Base-by-base conservation (phyloP, 2,113 vertebrate species). In the Cyphomyrus plagiostoma region DNA sequence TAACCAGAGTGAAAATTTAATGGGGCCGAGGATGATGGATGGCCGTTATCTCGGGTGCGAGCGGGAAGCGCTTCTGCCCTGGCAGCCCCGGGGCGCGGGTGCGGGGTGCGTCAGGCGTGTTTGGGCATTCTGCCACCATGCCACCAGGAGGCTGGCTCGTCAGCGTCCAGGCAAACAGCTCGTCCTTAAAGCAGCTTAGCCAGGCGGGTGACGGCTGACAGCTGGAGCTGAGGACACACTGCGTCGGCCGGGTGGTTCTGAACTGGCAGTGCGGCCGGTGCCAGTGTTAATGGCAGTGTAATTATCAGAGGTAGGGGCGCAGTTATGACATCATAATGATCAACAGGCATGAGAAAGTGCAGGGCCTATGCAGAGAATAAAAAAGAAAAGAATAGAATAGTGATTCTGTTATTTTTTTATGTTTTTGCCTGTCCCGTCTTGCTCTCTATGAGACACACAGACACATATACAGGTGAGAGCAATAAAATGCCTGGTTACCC, bases 1-100 rank as follows among this genome's bases (percentile, higher is more conserved):
- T 99, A 98, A 98, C 97, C 95, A 97, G 97, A 97, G 97, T 99
- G 96, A 98, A 98, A 98, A 97, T 98, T 98, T 98, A 96, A 99
- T 98, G 97, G 95, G 95, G 96, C 95, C 91, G 93, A 94, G 94
- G 91, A 91, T 98, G 98, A 98, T 96, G 94, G 96, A 98, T 98
- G 77, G 94, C 93, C 93, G 94, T 95, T 96, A 95, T 96, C 94
- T 95, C 92, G 91, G 91, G 91, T 30, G 93, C 53, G 88, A 83
- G 93, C 91, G 82, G 86, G 48, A 89, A 80, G 53, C 48, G 48
- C 35, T 45, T 92, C 90, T 45, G 90, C 93, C 93, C 91, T 91
- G 92, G 91, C 94, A 93, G 94, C 92, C 94, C 92, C 90, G 92
- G 93, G 91, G 93, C 90, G 87, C 82, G 62, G 70, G 39, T 87